phyloP scores from a whole-genome alignment of 2,113 vertebrate genomes.

The Larimichthys polyactis region DNA sequence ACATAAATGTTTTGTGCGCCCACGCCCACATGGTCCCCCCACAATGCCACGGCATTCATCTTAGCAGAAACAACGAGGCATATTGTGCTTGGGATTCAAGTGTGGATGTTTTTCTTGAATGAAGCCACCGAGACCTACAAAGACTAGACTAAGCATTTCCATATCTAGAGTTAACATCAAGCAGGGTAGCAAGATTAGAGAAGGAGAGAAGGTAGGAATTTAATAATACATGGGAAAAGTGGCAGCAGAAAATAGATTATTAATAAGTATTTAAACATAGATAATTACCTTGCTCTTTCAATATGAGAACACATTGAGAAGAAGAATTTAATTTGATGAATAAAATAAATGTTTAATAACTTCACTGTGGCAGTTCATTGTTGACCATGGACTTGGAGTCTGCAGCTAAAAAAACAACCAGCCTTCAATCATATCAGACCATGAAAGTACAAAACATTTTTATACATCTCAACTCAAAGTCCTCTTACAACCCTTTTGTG shows the following conservation, averaged over 20 bases:
- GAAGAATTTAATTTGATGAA: too few relatives aligned
- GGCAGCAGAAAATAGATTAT: not conserved
- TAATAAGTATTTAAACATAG: not conserved
- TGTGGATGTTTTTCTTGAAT: slow-evolving; percentile 58
- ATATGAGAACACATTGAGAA: not conserved
- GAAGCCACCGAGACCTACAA: slow-evolving; percentile 46
- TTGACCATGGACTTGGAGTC: not conserved
- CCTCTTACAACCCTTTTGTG: not conserved
- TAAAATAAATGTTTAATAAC: not conserved
- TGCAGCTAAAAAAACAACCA: not conserved
- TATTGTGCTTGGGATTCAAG: slow-evolving; percentile 66
- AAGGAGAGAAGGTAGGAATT: not conserved
- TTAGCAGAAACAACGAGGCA: slow-evolving; percentile 68
- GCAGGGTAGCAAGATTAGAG: not conserved
- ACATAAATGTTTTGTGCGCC: slow-evolving; percentile 62
- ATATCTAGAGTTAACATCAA: slow-evolving; percentile 45
- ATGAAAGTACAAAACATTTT: too few relatives aligned
- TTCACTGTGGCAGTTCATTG: not conserved
- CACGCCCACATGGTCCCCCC: slow-evolving; percentile 64
- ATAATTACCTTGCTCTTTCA: not conserved
- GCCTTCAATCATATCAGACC: not conserved
- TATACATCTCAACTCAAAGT: not conserved
- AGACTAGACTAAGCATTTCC: slow-evolving; percentile 31
- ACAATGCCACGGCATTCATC: slow-evolving; percentile 76
- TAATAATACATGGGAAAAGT: not conserved